Evolutionary conservation across 2,888 invertebrate species (phyloP).

Genomic region (Athetis lepigone): DNA sequence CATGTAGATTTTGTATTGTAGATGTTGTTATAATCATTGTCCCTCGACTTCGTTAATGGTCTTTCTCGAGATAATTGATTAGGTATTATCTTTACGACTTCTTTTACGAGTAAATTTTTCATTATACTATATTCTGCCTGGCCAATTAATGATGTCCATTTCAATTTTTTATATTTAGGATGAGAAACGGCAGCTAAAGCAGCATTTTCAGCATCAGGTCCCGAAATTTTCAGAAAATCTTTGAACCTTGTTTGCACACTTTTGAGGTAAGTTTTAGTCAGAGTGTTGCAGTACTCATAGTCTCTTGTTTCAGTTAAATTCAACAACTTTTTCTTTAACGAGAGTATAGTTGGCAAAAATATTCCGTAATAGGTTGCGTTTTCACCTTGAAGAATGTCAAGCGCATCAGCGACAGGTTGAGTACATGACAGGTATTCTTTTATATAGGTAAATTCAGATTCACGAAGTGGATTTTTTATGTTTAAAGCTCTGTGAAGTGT

Average conservation of each 20-base stretch:
- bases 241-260: slow-evolving; percentile 24
- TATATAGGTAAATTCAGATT: slow-evolving; percentile 24
- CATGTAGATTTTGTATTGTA: too few species aligned
- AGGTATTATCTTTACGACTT: slow-evolving; percentile 19
- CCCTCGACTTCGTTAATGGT: slow-evolving; percentile 20
- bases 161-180: slow-evolving; percentile 20
- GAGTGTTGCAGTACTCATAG: slow-evolving; percentile 22
- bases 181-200: slow-evolving; percentile 28
- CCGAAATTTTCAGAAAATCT: slow-evolving; percentile 20
- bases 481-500: slow-evolving; percentile 27
- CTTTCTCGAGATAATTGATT: slow-evolving; percentile 13
- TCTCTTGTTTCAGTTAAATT: slow-evolving; percentile 18
- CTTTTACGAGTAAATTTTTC: slow-evolving; percentile 26
- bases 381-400: slow-evolving; percentile 38
- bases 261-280: slow-evolving; percentile 29
- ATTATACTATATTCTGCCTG: slow-evolving; percentile 24
- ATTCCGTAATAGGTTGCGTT: slow-evolving; percentile 34
- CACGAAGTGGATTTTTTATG: slow-evolving; percentile 26
- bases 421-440: slow-evolving; percentile 29
- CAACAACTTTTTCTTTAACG: slow-evolving; percentile 28
- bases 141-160: slow-evolving; percentile 34
- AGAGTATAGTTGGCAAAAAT: slow-evolving; percentile 28
- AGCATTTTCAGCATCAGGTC: slow-evolving; percentile 28
- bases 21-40: slow-evolving; percentile 32
- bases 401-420: slow-evolving; percentile 33